Base-by-base conservation (phyloP, 2,888 invertebrate genomes). In the Maniola hyperantus region DNA sequence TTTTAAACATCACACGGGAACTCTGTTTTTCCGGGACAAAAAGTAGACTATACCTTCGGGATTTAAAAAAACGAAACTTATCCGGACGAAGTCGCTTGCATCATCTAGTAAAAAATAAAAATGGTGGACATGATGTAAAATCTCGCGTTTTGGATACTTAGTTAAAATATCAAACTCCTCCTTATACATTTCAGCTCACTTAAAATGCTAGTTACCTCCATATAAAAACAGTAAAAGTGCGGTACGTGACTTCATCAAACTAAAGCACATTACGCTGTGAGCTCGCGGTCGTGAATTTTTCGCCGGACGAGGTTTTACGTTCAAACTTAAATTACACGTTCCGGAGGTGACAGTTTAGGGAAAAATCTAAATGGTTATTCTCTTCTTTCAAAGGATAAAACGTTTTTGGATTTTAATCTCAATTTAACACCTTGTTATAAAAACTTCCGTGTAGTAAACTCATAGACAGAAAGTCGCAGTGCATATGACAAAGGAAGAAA, bases 311-410 rank as follows among this genome's bases (percentile, higher is more conserved):
- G 80, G 81, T 84, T 87, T 88, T 86, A 88, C 81, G 85, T 83
- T 77, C 82, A 84, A 88, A 88, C 87, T 88, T 87, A 86, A 86
- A 88, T 87, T 86, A 84, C 83, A 81, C 83, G 83, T 80, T 82
- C 83, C 77, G 69, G 76, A 77, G 82, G 79, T 82, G 83, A 80
- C 79, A 79, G 81, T 83, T 82, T 80, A 79, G 79, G 78, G 72
- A 72, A 75, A 75, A 74, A 69, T 69, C 74, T 71, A 76, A 76
- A 74, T 71, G 70, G 68, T 65, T 70, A 71, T 73, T 73, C 73
- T 72, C 70, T 70, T 69, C 72, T 75, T 51, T 42, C 39, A 53
- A 10, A 62, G 26, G 10, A 26, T 39, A n/a, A 61, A 44, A 18
- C 7, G 42, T 53, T 62, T 62, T 36, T 26, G 53, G 42, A 48